Evolutionary conservation across 2,113 vertebrate genomes (phyloP).

Genomic region (Neomonachus schauinslandi): DNA sequence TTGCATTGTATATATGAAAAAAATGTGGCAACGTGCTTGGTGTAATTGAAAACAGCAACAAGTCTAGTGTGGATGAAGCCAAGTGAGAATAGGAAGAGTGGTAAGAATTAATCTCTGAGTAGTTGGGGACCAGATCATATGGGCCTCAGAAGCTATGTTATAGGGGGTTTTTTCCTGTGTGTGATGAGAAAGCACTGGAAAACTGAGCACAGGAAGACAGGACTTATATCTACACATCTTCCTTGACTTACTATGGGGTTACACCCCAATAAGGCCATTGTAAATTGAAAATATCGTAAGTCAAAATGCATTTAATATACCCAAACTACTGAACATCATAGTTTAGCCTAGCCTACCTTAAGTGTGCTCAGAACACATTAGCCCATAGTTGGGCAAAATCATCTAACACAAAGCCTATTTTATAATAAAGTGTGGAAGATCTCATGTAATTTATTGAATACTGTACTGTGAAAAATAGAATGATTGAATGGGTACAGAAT

Average conservation of each 20-base stretch:
- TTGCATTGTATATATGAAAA: not conserved
- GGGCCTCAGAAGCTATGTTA: too few relatives aligned
- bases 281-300: not conserved
- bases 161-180: not conserved
- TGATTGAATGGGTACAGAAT: not conserved
- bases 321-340: not conserved
- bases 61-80: not conserved
- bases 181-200: not conserved
- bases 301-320: not conserved
- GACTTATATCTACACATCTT: not conserved
- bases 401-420: not conserved
- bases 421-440: not conserved
- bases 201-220: not conserved
- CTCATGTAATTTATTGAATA: not conserved
- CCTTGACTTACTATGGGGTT: not conserved
- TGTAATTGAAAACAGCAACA: not conserved
- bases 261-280: not conserved
- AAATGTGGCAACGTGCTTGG: not conserved
- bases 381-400: not conserved
- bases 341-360: not conserved
- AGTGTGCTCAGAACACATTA: not conserved
- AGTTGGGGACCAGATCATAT: not conserved
- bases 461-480: not conserved
- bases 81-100: not conserved
- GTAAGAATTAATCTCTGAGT: not conserved